Evolutionary conservation across 2,797 vertebrate genomes (phyloP).

Genomic region (Premnoplex brunnescens): DNA sequence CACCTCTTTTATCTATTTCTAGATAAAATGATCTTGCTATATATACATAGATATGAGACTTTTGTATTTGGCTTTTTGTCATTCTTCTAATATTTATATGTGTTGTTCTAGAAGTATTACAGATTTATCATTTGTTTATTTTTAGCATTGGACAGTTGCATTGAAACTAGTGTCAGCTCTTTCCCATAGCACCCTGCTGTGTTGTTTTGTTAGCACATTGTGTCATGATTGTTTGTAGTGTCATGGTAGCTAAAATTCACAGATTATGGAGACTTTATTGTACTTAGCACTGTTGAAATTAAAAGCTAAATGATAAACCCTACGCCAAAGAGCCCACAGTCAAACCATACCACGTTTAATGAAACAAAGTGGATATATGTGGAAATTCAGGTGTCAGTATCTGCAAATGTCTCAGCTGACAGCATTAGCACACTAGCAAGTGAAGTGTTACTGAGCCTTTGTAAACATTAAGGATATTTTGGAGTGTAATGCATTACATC

Average conservation of each 20-base stretch:
- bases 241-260: not conserved
- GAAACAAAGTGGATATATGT: not conserved
- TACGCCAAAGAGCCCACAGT: not conserved
- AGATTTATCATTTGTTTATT: not conserved
- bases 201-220: slow-evolving; percentile 40
- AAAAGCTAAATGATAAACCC: not conserved
- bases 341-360: not conserved
- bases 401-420: not conserved
- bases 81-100: not conserved
- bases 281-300: not conserved
- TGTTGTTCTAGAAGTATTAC: not conserved
- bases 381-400: not conserved
- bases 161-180: slow-evolving; percentile 1
- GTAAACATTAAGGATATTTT: slow-evolving; percentile 4
- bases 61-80: not conserved
- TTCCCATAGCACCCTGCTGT: slow-evolving; percentile 39
- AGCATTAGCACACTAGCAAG: not conserved
- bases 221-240: slow-evolving; percentile 20
- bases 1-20: not conserved
- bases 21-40: not conserved
- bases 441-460: slow-evolving; percentile 30
- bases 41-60: not conserved
- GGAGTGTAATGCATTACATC: not conserved
- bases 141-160: not conserved
- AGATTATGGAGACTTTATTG: not conserved